Evolutionary conservation across 2,888 invertebrate genomes (phyloP).

Genomic region (Ochropacha duplaris): DNA sequence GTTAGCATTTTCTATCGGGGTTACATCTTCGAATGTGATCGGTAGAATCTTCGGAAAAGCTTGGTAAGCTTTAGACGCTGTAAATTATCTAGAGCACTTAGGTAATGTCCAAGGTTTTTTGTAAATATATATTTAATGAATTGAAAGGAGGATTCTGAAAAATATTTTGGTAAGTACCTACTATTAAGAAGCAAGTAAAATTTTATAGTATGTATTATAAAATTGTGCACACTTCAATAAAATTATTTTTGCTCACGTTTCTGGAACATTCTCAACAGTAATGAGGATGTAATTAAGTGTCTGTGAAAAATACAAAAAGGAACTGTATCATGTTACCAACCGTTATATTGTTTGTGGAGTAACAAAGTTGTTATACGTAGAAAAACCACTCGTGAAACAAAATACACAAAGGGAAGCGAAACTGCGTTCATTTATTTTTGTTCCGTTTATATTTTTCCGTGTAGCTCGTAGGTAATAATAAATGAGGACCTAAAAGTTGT

Average conservation of each 20-base stretch:
- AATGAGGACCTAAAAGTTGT: constrained; percentile 36
- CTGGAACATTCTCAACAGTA: neutral
- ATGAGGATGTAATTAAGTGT: neutral
- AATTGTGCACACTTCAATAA: neutral
- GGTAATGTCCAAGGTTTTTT: neutral
- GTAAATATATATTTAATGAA: neutral
- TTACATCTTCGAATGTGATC: neutral
- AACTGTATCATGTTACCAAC: neutral
- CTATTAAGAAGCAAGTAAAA: neutral
- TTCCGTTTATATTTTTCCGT: constrained; percentile 25
- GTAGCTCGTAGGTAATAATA: constrained; percentile 32
- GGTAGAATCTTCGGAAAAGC: constrained; percentile 6
- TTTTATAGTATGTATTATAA: neutral
- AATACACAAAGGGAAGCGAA: constrained; percentile 23
- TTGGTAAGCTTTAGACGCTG: constrained; percentile 26
- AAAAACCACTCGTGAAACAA: constrained; percentile 1
- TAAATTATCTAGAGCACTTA: constrained; percentile 30
- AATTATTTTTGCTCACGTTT: neutral
- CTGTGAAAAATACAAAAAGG: neutral
- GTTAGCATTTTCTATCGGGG: neutral
- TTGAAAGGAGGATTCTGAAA: neutral
- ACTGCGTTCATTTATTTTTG: constrained; percentile 29
- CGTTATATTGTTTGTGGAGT: neutral
- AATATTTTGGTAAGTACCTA: neutral
- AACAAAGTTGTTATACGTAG: neutral